phyloP scores from a whole-genome alignment of 2,113 vertebrate species.

The Gallinago undulata region DNA sequence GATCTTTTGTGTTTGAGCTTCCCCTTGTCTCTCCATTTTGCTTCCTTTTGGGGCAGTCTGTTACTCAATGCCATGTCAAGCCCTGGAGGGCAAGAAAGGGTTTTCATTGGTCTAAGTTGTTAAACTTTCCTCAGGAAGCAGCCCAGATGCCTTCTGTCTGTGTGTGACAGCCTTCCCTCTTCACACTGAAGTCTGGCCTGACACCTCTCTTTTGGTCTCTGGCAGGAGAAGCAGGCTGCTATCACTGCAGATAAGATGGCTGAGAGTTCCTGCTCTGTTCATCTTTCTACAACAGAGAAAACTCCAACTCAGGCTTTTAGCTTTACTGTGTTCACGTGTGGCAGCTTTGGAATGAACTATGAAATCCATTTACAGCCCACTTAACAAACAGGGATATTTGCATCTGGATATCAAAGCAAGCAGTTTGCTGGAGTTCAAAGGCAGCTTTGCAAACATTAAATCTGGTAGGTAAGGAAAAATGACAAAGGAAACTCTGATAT shows the following conservation, averaged over 20 bases:
- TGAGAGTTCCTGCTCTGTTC: background rate
- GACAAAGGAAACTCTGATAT: background rate
- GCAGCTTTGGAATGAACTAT: background rate
- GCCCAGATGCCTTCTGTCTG: background rate
- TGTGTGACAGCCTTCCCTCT: background rate
- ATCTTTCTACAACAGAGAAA: background rate
- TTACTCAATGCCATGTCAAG: accelerated
- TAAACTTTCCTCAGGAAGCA: background rate
- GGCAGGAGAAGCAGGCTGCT: background rate
- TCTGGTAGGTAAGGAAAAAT: background rate
- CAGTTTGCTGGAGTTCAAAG: background rate
- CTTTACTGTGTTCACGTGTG: background rate
- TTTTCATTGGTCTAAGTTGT: background rate
- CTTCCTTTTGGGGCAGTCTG: background rate
- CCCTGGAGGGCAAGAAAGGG: background rate
- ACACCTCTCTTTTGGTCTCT: background rate
- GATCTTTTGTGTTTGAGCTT: background rate
- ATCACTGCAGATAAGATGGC: background rate
- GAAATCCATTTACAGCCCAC: background rate
- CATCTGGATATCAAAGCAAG: background rate
- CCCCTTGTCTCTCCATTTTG: accelerated
- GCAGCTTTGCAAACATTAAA: background rate
- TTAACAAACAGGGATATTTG: background rate
- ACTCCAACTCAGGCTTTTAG: background rate
- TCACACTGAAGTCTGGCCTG: background rate